These are phyloP conservation scores for Champsocephalus gunnari DNA, from an alignment of 2,797 vertebrate genomes.

Conservation along the genomic window DNA sequence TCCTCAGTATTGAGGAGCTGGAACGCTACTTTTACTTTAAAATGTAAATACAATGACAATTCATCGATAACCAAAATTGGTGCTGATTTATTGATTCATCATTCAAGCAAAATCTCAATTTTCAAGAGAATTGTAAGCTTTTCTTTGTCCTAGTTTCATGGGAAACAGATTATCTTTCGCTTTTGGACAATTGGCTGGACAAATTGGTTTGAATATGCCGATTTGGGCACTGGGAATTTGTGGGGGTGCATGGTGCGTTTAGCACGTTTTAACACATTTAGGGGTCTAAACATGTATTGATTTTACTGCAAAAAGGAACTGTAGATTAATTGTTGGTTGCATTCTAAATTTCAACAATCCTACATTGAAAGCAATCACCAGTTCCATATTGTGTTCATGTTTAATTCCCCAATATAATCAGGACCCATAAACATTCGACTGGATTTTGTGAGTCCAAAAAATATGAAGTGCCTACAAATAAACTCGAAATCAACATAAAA, in stretches of 20 bases:
- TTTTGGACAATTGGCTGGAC: not conserved
- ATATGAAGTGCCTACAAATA: slow-evolving; percentile 5
- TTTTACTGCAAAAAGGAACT: not conserved
- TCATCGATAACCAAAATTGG: not conserved
- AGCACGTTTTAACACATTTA: not conserved
- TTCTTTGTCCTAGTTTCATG: not conserved
- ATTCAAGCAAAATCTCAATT: not conserved
- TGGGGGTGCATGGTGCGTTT: too few relatives aligned
- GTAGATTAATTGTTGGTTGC: not conserved
- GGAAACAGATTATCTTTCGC: not conserved
- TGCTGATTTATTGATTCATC: not conserved
- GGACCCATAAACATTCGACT: not conserved
- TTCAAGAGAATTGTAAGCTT: not conserved
- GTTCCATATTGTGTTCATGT: not conserved
- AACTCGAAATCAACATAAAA: not conserved
- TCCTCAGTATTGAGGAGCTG: not conserved
- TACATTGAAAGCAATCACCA: not conserved
- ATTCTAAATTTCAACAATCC: not conserved
- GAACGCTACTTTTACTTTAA: not conserved
- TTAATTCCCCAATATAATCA: not conserved
- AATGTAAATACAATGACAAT: not conserved
- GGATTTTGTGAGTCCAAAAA: slow-evolving; percentile 11
- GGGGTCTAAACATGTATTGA: not conserved
- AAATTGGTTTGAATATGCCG: not conserved
- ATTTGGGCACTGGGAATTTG: not conserved